Percentiles rank a stretch among this genome's conserved stretches.
Evolutionary conservation across 2,888 invertebrate genomes (phyloP).

Genomic region (Aphrophora alni): DNA sequence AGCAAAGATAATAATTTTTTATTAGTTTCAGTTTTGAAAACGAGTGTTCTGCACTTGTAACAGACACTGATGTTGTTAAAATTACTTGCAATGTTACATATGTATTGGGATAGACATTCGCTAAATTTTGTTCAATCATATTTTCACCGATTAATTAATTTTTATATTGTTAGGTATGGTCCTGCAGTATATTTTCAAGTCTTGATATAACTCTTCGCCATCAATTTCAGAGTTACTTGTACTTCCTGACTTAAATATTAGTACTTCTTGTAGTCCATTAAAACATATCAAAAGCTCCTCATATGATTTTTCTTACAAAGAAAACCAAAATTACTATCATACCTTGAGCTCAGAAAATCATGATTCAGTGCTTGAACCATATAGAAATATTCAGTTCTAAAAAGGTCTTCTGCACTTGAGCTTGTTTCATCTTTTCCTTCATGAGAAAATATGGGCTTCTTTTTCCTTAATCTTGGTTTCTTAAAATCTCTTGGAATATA

Average conservation of each 20-base stretch:
- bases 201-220: slow-evolving; percentile 18
- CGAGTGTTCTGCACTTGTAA: slow-evolving; percentile 27
- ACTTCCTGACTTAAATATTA: slow-evolving; percentile 26
- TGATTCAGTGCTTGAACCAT: slow-evolving; percentile 15
- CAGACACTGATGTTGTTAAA: slow-evolving; percentile 25
- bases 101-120: slow-evolving; percentile 20
- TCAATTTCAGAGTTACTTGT: slow-evolving; percentile 21
- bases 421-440: slow-evolving; percentile 10
- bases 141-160: slow-evolving; percentile 23
- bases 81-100: slow-evolving; percentile 17
- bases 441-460: slow-evolving; percentile 13
- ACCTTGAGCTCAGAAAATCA: slow-evolving; percentile 25
- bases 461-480: neutral
- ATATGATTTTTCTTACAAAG: slow-evolving; percentile 21
- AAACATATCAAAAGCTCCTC: slow-evolving; percentile 10
- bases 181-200: slow-evolving; percentile 26
- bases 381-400: slow-evolving; percentile 1
- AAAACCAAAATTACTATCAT: slow-evolving; percentile 22
- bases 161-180: slow-evolving; percentile 16
- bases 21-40: slow-evolving; percentile 32
- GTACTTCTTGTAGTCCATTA: slow-evolving; percentile 23
- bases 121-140: slow-evolving; percentile 18
- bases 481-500: slow-evolving; percentile 5
- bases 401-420: slow-evolving; percentile 16
- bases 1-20: slow-evolving; percentile 15